phyloP scores from a whole-genome alignment of 23 tunicate species.

The Halocynthia roretzi region DNA sequence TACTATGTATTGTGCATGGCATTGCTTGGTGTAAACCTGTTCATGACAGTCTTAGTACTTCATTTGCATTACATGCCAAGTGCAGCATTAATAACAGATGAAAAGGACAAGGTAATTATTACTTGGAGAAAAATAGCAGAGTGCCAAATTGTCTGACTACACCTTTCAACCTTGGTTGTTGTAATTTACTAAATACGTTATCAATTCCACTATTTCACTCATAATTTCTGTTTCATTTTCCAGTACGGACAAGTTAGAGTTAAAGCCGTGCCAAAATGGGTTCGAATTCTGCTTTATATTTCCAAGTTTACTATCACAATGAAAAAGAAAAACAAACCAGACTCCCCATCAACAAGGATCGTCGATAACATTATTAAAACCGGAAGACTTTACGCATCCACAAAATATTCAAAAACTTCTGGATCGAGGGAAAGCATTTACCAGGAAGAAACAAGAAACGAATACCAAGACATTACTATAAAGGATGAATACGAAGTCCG shows the following conservation, averaged over 20 bases:
- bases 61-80: conserved; percentile 73
- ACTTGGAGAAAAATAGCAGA: no score
- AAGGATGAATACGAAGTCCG: no score
- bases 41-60: conserved; percentile 73
- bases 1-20: conserved; percentile 86
- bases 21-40: conserved; percentile 53
- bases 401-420: not conserved
- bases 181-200: not conserved
- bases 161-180: not conserved
- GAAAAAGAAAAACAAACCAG: not conserved
- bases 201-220: not conserved
- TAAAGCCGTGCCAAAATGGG: conserved; percentile 44
- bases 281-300: conserved; percentile 29
- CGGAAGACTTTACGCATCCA: not conserved
- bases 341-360: conserved; percentile 7
- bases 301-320: conserved; percentile 14
- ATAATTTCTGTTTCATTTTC: not conserved
- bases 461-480: no score
- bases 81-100: conserved; percentile 16
- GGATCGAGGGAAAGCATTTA: not conserved
- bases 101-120: no score
- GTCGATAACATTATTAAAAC: conserved; percentile 6
- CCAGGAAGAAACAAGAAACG: not conserved
- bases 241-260: conserved; percentile 31
- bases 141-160: not conserved